Percentiles rank a stretch among this genome's conserved stretches.
phyloP scores from a whole-genome alignment of 1,140 invertebrate genomes.

The Nixonia krombeini region DNA sequence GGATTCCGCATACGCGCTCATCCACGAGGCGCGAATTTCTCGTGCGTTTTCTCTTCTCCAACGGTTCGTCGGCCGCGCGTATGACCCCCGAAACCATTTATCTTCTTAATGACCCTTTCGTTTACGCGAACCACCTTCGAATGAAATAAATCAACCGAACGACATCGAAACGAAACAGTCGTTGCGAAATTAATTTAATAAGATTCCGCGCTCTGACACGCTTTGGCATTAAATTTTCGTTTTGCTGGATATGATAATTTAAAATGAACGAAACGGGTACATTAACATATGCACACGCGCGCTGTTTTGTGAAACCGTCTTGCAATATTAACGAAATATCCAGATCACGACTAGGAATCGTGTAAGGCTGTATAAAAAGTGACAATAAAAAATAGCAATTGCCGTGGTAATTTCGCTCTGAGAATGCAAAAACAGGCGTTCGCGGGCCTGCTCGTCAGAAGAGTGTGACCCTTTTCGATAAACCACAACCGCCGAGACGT shows the following conservation, averaged over 20 bases:
- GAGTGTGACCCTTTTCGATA: neutral
- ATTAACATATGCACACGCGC: too few species aligned
- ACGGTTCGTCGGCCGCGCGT: slow-evolving; percentile 1
- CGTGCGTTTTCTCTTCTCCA: slow-evolving; percentile 25
- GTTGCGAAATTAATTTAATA: neutral
- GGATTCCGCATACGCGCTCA: neutral
- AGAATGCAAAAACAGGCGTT: too few species aligned
- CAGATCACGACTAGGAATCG: too few species aligned
- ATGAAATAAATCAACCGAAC: slow-evolving; percentile 13
- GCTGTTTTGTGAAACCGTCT: too few species aligned
- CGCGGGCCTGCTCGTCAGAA: too few species aligned
- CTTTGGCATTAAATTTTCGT: neutral
- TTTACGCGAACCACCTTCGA: slow-evolving; percentile 17
- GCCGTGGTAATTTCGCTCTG: too few species aligned
- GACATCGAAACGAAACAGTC: slow-evolving; percentile 6
- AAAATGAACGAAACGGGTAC: too few species aligned
- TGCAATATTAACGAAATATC: too few species aligned
- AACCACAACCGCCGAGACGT: neutral
- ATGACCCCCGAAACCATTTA: slow-evolving; percentile 28
- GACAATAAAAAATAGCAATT: too few species aligned
- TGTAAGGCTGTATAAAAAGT: too few species aligned
- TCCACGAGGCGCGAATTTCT: slow-evolving; percentile 23
- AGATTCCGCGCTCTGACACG: neutral
- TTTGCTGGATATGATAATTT: neutral
- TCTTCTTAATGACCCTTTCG: slow-evolving; percentile 34